Evolutionary conservation across 2,113 vertebrate species (phyloP), one percentile per base, ranked within the genome.

Genomic region (Equus quagga): DNA sequence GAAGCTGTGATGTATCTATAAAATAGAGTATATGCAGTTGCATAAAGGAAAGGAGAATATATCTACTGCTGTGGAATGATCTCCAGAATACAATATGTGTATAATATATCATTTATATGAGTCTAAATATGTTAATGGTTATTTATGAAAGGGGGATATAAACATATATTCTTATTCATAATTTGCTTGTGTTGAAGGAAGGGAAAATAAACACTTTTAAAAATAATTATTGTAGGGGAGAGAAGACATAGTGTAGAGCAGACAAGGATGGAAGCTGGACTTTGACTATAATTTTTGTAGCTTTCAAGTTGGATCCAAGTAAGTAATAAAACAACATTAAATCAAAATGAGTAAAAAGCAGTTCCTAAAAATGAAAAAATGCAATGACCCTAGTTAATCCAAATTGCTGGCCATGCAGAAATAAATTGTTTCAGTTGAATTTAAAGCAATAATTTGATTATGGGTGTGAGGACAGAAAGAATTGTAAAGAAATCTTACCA

Each of bases 321-420:
- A 79, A 56, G 41, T 91, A 96, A 56, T 76, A 97, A 96, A 76
- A 4, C 89, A 81, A 18, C 9, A 69, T 84, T 79, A 92, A 69
- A 36, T 62, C 4, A 83, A 95, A 81, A n/a, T 83, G 33, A 91
- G 33, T 95, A 78, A 91, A 79, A 94, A 79, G 72, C 33, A 31
- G 31, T 91, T 8, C 54, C 26, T 91, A 69, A 92, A 96, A 84
- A 82, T 80, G 36, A 70, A 33, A 12, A 80, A 78, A 91, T 54
- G 10, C 51, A 94, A 54, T 82, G 58, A 82, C 15, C 23, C 14
- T 86, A 33, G 72, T 84, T 82, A 72, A 58, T 51, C 15, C 8
- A 90, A 78, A 49, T 80, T 94, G 51, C 8, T 92, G 8, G 21
- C 21, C 46, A 65, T 13, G 31, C 8, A 81, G 60, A 86, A 96